Base-by-base conservation (phyloP, 92 coral and sea anemone species). In the Anthopleura xanthogrammica region DNA sequence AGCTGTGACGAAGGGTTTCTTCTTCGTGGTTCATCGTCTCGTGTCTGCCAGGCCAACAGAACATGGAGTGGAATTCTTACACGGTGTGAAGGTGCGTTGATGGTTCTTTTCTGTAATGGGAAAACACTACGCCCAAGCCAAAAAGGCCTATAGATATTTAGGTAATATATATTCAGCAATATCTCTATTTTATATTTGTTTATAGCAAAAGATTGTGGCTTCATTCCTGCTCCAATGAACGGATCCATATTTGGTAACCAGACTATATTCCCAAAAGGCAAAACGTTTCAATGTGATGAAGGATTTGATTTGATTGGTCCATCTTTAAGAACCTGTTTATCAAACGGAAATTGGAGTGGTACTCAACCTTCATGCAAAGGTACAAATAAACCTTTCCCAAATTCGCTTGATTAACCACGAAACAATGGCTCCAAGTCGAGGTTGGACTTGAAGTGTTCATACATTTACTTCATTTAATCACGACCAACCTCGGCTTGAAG, bases 341-440 rank as follows among this genome's bases (percentile, higher is more conserved):
- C 93, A 22, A 84, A 90, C 29, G 92, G 92, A n/a, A 87, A 65
- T 16, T 94, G 98, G 98, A 94, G 91, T 39, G 95, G 98, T 1
- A 50, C 22, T 56, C 76, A 22, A 62, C 85, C 94, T 7, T 68
- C 85, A 23, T 90, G 93, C 57, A 84, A 77, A 90, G 93, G 93
- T 90, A 77, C 60, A 40, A 57, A 19, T 14, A 56, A 12, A 46
- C 50, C 50, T 46, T 46, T 46, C 50, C 9, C 50, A 9, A 5
- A 46, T 46, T 46, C 9, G 7, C 50, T 46, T 46, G 50, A 46
- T 5, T 46, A 9, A 46, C 50, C 50, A 46, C 50, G 7, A 46
- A 46, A 46, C 50, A 46, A 46, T 46, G 7, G 50, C 50, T 46
- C 3, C 50, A 43, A 43, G 8, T 4, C 50, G 50, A 43, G 50